These are phyloP conservation scores for Drosophila nebulosa DNA, from an alignment of 1,140 invertebrate genomes.

Conservation along the genomic window DNA sequence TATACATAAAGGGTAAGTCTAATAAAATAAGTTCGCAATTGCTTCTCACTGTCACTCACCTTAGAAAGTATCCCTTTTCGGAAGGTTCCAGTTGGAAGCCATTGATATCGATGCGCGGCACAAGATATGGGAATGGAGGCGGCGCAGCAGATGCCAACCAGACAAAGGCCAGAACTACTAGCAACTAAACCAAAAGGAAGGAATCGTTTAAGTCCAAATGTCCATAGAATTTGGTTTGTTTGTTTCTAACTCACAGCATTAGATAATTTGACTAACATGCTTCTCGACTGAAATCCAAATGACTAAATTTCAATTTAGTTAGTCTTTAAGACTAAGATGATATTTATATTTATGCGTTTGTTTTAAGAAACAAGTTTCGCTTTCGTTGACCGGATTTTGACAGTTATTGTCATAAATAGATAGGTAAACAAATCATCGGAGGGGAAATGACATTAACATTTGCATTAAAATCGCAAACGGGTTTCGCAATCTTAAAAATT, in stretches of 20 bases:
- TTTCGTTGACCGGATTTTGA: no score
- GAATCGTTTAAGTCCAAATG: no score
- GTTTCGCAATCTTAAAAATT: no score
- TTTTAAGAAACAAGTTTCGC: neutral
- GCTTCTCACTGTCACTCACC: neutral
- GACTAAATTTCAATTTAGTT: neutral
- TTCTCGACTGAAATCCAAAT: slow-evolving; percentile 13
- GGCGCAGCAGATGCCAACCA: neutral
- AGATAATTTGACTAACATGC: slow-evolving; percentile 14
- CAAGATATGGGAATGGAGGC: neutral
- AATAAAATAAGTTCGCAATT: neutral
- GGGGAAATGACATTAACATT: no score
- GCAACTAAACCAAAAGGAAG: neutral
- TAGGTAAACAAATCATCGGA: no score
- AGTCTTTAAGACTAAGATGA: slow-evolving; percentile 2
- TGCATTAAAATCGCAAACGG: no score
- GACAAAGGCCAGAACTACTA: slow-evolving; percentile 10
- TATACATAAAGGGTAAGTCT: slow-evolving; percentile 18
- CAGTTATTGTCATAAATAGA: no score
- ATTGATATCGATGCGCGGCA: slow-evolving; percentile 15
- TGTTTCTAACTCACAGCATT: slow-evolving; percentile 20
- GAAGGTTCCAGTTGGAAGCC: slow-evolving; percentile 3
- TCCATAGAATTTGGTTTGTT: no score
- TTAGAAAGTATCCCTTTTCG: slow-evolving; percentile 22
- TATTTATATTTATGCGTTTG: no score